Evolutionary conservation across 2,888 invertebrate genomes (phyloP).

Genomic region (Terebella lapidaria): DNA sequence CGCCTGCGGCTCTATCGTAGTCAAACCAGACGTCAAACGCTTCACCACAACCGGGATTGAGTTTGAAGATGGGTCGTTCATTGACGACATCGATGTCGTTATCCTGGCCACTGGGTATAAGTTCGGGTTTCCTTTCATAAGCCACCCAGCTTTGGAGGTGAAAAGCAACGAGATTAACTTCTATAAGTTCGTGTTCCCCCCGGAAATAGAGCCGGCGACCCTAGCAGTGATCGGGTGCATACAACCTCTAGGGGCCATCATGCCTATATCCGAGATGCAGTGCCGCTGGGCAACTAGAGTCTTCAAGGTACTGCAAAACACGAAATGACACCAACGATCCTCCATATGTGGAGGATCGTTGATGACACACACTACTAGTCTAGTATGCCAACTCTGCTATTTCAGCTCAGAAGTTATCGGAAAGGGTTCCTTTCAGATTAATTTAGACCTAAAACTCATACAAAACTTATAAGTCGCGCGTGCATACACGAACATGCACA

Average conservation of each 20-base stretch:
- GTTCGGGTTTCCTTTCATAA: slow-evolving; percentile 53
- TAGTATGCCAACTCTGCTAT: too few species aligned
- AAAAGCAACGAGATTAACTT: slow-evolving; percentile 37
- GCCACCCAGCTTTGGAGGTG: slow-evolving; percentile 35
- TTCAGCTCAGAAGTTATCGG: too few species aligned
- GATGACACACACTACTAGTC: too few species aligned
- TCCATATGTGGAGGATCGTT: too few species aligned
- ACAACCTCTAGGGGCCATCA: slow-evolving; percentile 55
- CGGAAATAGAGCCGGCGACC: slow-evolving; percentile 32
- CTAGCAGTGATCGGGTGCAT: slow-evolving; percentile 54
- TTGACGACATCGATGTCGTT: slow-evolving; percentile 45
- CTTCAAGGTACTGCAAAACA: slow-evolving; percentile 41
- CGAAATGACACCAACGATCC: too few species aligned
- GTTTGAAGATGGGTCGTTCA: slow-evolving; percentile 41
- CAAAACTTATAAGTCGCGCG: too few species aligned
- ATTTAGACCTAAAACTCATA: too few species aligned
- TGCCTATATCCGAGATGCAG: slow-evolving; percentile 56
- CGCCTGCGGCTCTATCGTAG: slow-evolving; percentile 43
- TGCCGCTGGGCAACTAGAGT: slow-evolving; percentile 52
- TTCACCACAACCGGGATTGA: slow-evolving; percentile 39
- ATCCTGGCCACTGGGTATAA: slow-evolving; percentile 51
- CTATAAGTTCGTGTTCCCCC: slow-evolving; percentile 49
- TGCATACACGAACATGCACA: too few species aligned
- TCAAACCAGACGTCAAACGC: slow-evolving; percentile 41
- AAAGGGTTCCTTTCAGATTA: too few species aligned